Percentiles rank a stretch among this genome's conserved stretches.
phyloP scores from a whole-genome alignment of 2,888 invertebrate genomes.

The Bhutanitis thaidina region DNA sequence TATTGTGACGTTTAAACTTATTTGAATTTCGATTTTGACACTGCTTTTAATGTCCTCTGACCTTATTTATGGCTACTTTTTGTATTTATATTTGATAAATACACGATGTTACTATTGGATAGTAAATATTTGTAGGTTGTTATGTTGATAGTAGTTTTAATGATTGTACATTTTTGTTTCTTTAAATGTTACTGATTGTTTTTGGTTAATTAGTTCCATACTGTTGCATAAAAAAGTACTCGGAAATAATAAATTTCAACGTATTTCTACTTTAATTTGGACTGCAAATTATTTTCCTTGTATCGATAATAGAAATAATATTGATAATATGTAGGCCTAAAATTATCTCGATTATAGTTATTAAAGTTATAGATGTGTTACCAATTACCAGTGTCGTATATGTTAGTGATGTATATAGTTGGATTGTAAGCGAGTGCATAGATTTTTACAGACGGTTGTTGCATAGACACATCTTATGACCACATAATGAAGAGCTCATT shows the following conservation, averaged over 20 bases:
- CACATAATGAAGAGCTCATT: constrained; percentile 44
- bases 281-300: constrained; percentile 6
- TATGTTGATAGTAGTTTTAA: constrained; percentile 68
- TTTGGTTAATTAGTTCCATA: background rate
- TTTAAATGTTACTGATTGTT: constrained; percentile 27
- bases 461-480: constrained; percentile 56
- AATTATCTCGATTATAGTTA: constrained; percentile 53
- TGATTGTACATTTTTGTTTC: constrained; percentile 73
- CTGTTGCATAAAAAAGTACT: background rate
- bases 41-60: constrained; percentile 64
- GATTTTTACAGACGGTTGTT: constrained; percentile 50
- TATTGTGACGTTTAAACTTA: constrained; percentile 26
- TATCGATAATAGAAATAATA: constrained; percentile 20
- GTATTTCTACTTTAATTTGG: background rate
- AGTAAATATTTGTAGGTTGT: constrained; percentile 76
- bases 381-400: constrained; percentile 59
- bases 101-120: constrained; percentile 68
- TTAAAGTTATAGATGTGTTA: constrained; percentile 48
- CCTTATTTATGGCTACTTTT: constrained; percentile 46
- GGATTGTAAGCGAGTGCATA: constrained; percentile 39
- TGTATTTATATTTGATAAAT: constrained; percentile 52
- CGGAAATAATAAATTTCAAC: background rate
- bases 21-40: constrained; percentile 54
- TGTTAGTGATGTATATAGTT: constrained; percentile 46
- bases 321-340: constrained; percentile 46